Evolutionary conservation across 1,140 invertebrate species (phyloP), one percentile per base, ranked within the genome.

Genomic region (Cepaea nemoralis): DNA sequence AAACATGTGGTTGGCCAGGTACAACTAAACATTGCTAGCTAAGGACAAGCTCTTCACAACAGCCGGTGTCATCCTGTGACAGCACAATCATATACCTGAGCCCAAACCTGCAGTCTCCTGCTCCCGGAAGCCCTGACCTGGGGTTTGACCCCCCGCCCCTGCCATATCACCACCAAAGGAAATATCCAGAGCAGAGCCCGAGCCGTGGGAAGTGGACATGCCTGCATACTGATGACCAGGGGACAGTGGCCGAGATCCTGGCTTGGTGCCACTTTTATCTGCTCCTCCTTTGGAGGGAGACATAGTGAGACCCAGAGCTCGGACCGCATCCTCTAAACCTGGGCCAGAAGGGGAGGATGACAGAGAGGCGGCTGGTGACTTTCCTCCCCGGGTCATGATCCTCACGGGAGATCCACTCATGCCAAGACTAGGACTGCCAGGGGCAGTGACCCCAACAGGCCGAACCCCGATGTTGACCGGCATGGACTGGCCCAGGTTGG

Each of bases 381-480:
- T 71, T 5, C 77, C 77, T 42, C 77, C 77, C 16, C 77, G 35
- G 40, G 77, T 80, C 77, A 80, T 80, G n/a, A 80, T 71, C n/a
- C 77, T 42, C 6, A 40, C 77, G 3, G 77, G 77, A 10, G 77
- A 80, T 33, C 77, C 77, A 70, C 77, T 39, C 37, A 78, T 55
- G 27, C 76, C 76, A n/a, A 70, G 42, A 55, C 8, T 70, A 0
- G 66, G 66, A 42, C 77, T 70, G 16, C 77, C 77, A 14, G 77
- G 66, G 12, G 66, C 77, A 39, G 31, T n/a, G 14, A 40, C 37
- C 19, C 76, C 76, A 37, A 42, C 76, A 70, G 39, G 33, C 22
- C 24, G 55, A 66, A 22, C 40, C n/a, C 55, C 35, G 39, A 42
- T 8, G 22, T 3, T 27, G 22, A 14, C 39, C 6, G 76, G 63